These are phyloP conservation scores for Spheniscus mendiculus DNA, from an alignment of 2,113 vertebrate species.

Conservation along the genomic window DNA sequence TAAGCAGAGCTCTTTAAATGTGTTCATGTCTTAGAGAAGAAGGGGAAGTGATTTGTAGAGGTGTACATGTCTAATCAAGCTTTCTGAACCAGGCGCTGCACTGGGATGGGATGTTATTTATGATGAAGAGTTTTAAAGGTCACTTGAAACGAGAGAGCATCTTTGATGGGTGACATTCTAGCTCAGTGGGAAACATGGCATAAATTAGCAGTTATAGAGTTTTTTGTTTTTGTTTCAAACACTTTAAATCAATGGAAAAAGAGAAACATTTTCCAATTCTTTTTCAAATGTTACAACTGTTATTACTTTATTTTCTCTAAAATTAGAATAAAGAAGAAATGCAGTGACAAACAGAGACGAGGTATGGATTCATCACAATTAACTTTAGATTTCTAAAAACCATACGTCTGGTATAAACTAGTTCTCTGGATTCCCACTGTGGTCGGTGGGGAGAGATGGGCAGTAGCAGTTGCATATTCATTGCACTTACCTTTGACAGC, in stretches of 20 bases:
- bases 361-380: background rate
- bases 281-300: background rate
- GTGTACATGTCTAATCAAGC: background rate
- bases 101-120: background rate
- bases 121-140: background rate
- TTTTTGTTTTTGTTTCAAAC: background rate
- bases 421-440: background rate
- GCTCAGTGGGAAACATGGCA: background rate
- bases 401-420: background rate
- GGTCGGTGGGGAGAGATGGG: background rate
- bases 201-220: background rate
- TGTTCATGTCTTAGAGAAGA: background rate
- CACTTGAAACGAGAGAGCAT: background rate
- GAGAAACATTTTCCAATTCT: background rate
- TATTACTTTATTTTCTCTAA: background rate
- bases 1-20: background rate
- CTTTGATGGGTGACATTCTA: slow-evolving; percentile 1
- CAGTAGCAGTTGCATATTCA: background rate
- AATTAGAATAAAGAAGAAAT: background rate
- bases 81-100: background rate
- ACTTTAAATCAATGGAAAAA: background rate
- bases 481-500: background rate
- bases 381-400: background rate
- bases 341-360: background rate
- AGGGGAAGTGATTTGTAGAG: slow-evolving; percentile 4